A percentile compares a stretch with the other conserved stretches of the same genome.
Conservation (phyloP, 2,888 invertebrate species). For the Cosmorhoe ocellata region DNA sequence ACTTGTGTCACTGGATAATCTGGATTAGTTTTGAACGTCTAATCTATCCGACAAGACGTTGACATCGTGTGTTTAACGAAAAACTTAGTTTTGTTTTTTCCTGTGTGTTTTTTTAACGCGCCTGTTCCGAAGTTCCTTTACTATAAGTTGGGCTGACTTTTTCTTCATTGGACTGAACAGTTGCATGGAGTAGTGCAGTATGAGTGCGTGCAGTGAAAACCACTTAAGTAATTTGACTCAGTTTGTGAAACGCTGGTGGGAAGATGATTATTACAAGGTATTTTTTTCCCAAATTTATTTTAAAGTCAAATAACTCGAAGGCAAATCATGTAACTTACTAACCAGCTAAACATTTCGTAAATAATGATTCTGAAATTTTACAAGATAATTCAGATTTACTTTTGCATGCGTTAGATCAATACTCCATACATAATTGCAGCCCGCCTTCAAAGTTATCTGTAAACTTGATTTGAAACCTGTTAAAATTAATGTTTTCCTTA, state of each 20-base stretch:
- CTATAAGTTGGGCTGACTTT: neutral
- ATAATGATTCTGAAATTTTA: too few relatives aligned
- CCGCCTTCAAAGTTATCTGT: too few relatives aligned
- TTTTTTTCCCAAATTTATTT: constrained; percentile 25
- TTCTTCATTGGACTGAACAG: neutral
- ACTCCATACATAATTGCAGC: too few relatives aligned
- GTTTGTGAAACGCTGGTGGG: constrained; percentile 72
- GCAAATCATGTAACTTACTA: too few relatives aligned
- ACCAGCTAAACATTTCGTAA: too few relatives aligned
- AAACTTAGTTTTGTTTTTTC: too few relatives aligned
- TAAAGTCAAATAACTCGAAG: too few relatives aligned
- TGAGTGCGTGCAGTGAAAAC: constrained; percentile 50
- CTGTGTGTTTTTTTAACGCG: neutral
- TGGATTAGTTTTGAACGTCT: constrained; percentile 48
- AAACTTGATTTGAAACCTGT: neutral
- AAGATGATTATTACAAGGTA: constrained; percentile 63
- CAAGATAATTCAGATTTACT: too few relatives aligned
- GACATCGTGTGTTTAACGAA: too few relatives aligned
- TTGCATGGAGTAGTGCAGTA: constrained; percentile 28
- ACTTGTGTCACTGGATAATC: constrained; percentile 52
- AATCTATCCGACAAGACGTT: constrained; percentile 37
- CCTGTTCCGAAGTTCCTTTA: too few relatives aligned
- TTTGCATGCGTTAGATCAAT: too few relatives aligned
- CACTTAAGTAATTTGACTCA: constrained; percentile 56
- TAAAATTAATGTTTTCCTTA: constrained; percentile 7